These are phyloP conservation scores for Trisateles emortualis DNA, from an alignment of 2,888 invertebrate species.

Conservation along the genomic window DNA sequence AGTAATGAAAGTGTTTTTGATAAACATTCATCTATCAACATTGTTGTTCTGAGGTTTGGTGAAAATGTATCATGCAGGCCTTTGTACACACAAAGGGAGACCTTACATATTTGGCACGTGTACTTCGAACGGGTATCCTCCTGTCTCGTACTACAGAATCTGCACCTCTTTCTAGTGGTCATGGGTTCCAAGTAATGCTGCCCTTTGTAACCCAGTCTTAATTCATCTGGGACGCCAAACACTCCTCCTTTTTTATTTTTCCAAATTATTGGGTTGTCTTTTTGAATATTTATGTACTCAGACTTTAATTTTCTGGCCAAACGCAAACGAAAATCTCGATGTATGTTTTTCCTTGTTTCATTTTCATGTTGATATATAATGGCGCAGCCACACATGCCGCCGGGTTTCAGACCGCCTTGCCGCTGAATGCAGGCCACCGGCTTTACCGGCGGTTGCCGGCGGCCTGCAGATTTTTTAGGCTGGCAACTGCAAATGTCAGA, in stretches of 20 bases:
- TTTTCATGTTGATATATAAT: conserved; percentile 20
- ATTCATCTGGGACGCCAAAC: conserved; percentile 23
- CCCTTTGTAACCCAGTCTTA: conserved; percentile 23
- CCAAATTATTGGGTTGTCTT: conserved; percentile 18
- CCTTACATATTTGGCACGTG: conserved; percentile 25
- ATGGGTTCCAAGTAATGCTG: conserved; percentile 25
- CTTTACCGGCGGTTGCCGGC: too few relatives aligned
- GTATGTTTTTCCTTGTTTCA: conserved; percentile 24
- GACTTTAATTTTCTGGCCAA: conserved; percentile 24
- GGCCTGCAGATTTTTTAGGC: too few relatives aligned
- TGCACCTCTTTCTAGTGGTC: conserved; percentile 20
- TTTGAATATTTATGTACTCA: conserved; percentile 19
- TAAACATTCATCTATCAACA: conserved; percentile 21
- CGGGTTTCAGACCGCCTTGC: too few relatives aligned
- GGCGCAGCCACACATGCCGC: too few relatives aligned
- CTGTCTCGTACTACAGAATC: conserved; percentile 17
- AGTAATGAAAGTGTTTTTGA: conserved; percentile 17
- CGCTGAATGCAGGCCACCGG: too few relatives aligned
- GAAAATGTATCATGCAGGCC: conserved; percentile 24
- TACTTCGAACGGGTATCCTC: conserved; percentile 24
- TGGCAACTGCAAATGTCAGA: too few relatives aligned
- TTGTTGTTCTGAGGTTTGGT: conserved; percentile 26
- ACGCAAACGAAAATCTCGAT: conserved; percentile 22
- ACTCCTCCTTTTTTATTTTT: conserved; percentile 27
- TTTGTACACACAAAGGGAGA: conserved; percentile 20